Evolutionary conservation across 2,113 vertebrate genomes (phyloP).

Genomic region (Hylia prasina): DNA sequence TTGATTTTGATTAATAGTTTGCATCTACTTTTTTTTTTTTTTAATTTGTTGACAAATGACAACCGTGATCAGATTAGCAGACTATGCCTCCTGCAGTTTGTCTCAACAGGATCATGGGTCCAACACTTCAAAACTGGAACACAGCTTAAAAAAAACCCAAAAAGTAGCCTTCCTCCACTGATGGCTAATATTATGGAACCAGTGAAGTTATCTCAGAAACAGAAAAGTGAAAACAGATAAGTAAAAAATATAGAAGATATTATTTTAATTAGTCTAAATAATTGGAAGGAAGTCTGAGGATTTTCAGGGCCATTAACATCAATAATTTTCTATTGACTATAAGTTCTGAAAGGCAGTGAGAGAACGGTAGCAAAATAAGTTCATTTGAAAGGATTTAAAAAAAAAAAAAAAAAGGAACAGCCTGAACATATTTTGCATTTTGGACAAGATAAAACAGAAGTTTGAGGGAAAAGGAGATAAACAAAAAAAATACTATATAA

Average conservation of each 20-base stretch:
- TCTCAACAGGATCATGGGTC: not conserved
- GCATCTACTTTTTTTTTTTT: not conserved
- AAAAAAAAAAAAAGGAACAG: not conserved
- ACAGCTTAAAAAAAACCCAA: fast-evolving
- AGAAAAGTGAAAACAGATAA: not conserved
- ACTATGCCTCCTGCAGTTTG: not conserved
- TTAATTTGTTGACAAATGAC: not conserved
- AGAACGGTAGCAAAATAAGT: not conserved
- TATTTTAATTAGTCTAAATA: not conserved
- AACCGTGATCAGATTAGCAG: not conserved
- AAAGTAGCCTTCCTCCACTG: not conserved
- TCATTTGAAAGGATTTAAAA: not conserved
- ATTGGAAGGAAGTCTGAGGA: not conserved
- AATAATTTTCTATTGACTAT: not conserved
- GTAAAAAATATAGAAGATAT: not conserved
- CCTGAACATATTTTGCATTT: not conserved
- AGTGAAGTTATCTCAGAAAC: not conserved
- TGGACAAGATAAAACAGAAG: not conserved
- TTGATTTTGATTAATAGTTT: not conserved
- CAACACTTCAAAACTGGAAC: not conserved
- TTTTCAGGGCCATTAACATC: not conserved
- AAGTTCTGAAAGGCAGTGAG: not conserved
- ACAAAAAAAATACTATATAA: not conserved
- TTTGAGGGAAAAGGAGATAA: not conserved
- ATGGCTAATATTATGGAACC: not conserved